A percentile compares a stretch with the other conserved stretches of the same genome.
Conservation (phyloP, 2,888 invertebrate genomes). For the Rhodophaea formosa region DNA sequence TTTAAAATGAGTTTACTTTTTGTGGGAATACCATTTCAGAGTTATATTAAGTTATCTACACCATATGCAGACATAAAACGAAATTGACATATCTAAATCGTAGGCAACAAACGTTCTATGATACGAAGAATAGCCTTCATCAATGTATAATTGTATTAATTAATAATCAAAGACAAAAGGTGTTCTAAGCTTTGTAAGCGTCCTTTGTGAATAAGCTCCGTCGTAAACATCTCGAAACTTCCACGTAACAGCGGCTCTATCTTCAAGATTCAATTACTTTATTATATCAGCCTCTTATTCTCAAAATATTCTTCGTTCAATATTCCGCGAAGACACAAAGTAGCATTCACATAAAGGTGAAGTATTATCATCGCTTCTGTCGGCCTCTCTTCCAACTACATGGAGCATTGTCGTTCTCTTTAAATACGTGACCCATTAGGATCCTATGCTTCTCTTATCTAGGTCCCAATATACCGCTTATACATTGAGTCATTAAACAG, state of each 20-base stretch:
- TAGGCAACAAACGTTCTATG: too few species aligned
- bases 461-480: too few species aligned
- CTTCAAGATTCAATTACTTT: constrained; percentile 3
- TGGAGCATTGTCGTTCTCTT: too few species aligned
- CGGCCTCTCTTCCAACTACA: too few species aligned
- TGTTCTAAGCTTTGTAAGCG: not conserved
- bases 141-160: not conserved
- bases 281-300: not conserved
- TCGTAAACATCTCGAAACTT: not conserved
- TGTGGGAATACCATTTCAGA: too few species aligned
- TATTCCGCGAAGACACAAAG: not conserved
- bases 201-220: constrained; percentile 1
- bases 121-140: not conserved
- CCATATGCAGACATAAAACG: too few species aligned
- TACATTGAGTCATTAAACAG: too few species aligned
- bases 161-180: constrained; percentile 2
- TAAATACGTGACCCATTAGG: too few species aligned
- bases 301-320: not conserved
- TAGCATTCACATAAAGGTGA: not conserved
- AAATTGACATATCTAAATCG: too few species aligned
- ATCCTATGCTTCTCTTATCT: too few species aligned
- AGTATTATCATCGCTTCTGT: not conserved
- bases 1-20: too few species aligned
- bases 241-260: not conserved
- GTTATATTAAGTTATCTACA: too few species aligned